Conservation (phyloP, 2,888 invertebrate species). For the Megamerina dolium region DNA sequence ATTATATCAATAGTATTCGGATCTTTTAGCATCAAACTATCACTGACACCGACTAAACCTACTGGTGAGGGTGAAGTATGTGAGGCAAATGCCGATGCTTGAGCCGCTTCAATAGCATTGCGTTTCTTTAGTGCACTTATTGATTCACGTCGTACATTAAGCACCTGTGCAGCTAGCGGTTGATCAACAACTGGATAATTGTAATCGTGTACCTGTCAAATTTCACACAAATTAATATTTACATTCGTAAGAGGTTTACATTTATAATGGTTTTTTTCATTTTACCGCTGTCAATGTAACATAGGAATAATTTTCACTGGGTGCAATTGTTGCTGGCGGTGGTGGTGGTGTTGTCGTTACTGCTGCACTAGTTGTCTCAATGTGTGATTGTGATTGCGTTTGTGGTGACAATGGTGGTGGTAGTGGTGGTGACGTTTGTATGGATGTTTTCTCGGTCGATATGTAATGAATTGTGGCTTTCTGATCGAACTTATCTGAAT, state of each 20-base stretch:
- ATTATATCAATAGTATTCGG: conserved; percentile 35
- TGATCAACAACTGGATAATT: conserved; percentile 64
- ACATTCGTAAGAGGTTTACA: background rate
- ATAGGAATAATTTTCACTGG: conserved; percentile 71
- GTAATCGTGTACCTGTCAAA: conserved; percentile 69
- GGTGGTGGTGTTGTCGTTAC: conserved; percentile 18
- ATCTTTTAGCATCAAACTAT: conserved; percentile 34
- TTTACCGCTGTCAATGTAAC: conserved; percentile 74
- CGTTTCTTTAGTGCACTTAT: conserved; percentile 64
- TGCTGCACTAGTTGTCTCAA: conserved; percentile 12
- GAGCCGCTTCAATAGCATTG: conserved; percentile 50
- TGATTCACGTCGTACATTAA: conserved; percentile 51
- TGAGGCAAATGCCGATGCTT: conserved; percentile 42
- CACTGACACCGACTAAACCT: too few species aligned
- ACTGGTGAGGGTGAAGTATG: conserved; percentile 39
- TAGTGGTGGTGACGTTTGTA: conserved; percentile 18
- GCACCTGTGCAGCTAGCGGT: conserved; percentile 45
- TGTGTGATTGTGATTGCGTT: conserved; percentile 1
- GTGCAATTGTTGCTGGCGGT: conserved; percentile 37
- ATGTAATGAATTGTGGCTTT: conserved; percentile 56
- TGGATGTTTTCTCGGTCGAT: conserved; percentile 47
- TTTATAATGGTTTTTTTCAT: conserved; percentile 13
- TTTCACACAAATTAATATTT: too few species aligned
- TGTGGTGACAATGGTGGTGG: conserved; percentile 11
- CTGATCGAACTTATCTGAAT: conserved; percentile 36